Conservation (phyloP, 2,113 vertebrate species). For the Orthonyx spaldingii region DNA sequence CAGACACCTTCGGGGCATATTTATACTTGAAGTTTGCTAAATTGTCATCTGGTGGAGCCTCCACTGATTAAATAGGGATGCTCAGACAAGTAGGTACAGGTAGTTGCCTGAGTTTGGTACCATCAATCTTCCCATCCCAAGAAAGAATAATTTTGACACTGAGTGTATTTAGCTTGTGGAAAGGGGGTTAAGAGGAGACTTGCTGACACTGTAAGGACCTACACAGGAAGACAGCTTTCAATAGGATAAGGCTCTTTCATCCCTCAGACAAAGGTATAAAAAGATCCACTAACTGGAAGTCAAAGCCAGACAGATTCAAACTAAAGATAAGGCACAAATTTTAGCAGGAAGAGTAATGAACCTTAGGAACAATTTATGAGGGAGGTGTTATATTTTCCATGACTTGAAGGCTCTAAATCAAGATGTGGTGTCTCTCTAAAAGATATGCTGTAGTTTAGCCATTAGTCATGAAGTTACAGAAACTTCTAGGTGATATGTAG, state of each 20-base stretch:
- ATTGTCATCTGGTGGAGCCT: background rate
- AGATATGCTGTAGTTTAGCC: background rate
- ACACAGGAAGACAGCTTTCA: background rate
- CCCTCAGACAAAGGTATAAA: conserved; percentile 12
- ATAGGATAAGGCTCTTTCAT: background rate
- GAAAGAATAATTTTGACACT: background rate
- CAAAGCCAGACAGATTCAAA: conserved; percentile 20
- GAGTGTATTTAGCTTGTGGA: background rate
- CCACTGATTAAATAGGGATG: background rate
- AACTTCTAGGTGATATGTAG: background rate
- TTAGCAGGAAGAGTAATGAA: conserved; percentile 21
- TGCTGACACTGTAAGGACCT: background rate
- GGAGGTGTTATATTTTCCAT: conserved; percentile 23
- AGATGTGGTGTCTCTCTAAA: background rate
- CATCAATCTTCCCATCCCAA: background rate
- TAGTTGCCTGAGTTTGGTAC: background rate
- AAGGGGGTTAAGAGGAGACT: background rate
- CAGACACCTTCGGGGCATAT: background rate
- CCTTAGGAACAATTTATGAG: background rate
- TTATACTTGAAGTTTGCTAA: background rate
- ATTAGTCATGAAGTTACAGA: background rate
- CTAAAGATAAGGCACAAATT: conserved; percentile 44
- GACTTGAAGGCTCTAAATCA: conserved; percentile 23
- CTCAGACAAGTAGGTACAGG: background rate
- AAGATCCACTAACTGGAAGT: conserved; percentile 2